These are phyloP conservation scores for Fukomys damarensis DNA, from an alignment of 2,113 vertebrate genomes.

Conservation along the genomic window DNA sequence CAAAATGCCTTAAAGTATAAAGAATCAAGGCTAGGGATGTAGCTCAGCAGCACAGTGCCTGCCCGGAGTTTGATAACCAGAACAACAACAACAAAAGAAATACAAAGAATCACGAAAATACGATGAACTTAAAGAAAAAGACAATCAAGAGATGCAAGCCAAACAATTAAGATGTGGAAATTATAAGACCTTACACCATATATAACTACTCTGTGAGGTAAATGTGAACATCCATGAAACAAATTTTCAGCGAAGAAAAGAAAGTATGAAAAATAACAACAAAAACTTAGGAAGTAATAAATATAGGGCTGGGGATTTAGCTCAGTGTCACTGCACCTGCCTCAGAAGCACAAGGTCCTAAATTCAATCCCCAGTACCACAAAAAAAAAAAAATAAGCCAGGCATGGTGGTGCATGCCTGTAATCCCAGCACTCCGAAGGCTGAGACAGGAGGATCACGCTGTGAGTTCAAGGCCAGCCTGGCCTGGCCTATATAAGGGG, in stretches of 20 bases:
- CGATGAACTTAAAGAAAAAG: not conserved
- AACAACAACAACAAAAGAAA: too few species aligned
- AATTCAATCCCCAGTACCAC: too few species aligned
- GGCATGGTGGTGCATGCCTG: not conserved
- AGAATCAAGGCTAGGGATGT: not conserved
- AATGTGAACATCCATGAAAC: not conserved
- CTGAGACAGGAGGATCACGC: too few species aligned
- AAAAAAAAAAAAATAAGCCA: not conserved
- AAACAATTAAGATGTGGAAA: not conserved
- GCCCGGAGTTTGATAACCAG: too few species aligned
- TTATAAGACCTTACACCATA: not conserved
- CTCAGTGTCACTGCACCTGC: too few species aligned
- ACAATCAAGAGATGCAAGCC: not conserved
- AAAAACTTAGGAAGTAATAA: not conserved
- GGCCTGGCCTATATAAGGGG: not conserved
- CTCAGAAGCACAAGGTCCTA: too few species aligned
- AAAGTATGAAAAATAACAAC: not conserved
- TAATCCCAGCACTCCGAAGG: not conserved
- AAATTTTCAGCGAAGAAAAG: constrained; percentile 4
- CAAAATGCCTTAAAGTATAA: not conserved
- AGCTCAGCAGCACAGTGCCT: too few species aligned
- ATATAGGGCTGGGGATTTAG: too few species aligned
- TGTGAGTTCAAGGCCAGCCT: not conserved
- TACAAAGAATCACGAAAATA: not conserved
- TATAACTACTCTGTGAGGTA: not conserved